phyloP scores from a whole-genome alignment of 2,888 invertebrate species.

The Stictocephala bisonia region DNA sequence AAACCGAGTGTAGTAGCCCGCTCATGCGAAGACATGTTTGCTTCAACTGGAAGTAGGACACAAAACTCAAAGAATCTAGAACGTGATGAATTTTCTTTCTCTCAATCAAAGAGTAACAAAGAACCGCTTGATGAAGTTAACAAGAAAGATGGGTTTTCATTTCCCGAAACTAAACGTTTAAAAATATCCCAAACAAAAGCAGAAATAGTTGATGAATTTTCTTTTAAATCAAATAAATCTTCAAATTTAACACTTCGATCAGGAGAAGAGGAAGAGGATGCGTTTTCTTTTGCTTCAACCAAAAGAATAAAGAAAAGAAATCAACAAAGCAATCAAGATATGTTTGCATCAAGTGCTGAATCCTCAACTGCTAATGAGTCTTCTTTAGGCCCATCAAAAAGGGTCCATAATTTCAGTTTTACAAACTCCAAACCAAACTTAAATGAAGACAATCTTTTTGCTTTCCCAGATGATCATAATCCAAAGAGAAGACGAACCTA shows the following conservation, averaged over 20 bases:
- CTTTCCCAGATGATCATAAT: background rate
- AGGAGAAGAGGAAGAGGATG: background rate
- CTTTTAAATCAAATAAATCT: background rate
- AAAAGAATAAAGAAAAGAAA: constrained; percentile 2
- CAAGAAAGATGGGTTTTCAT: constrained; percentile 14
- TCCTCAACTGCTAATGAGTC: background rate
- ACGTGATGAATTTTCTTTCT: background rate
- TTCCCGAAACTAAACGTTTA: background rate
- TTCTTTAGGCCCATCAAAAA: background rate
- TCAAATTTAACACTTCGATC: background rate
- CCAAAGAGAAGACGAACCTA: background rate
- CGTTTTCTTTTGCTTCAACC: constrained; percentile 9
- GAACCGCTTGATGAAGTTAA: background rate
- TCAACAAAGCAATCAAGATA: background rate
- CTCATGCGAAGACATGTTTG: constrained; percentile 19
- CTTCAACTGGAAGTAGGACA: background rate
- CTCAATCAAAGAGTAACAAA: background rate
- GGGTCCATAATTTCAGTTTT: background rate
- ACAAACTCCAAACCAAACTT: background rate
- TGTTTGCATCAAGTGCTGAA: background rate
- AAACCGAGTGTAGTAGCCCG: background rate
- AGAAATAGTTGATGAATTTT: background rate
- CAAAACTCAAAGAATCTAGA: background rate
- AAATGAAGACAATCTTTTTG: background rate
- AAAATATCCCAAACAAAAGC: background rate